Conservation (phyloP, 2,797 vertebrate species). For the Syngnathus acus region DNA sequence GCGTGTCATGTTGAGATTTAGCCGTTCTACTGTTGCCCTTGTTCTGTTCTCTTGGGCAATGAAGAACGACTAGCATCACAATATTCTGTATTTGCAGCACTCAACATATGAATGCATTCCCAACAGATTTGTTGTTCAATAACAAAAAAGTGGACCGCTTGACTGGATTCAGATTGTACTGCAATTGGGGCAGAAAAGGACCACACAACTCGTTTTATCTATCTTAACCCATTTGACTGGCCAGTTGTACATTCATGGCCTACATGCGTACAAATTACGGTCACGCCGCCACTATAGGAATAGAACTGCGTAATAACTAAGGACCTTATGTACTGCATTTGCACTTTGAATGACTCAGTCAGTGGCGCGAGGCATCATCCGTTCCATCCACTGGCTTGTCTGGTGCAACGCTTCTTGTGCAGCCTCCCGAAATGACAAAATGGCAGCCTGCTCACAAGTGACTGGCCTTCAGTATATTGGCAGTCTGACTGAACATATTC, state of each 20-base stretch:
- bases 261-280: neutral
- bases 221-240: neutral
- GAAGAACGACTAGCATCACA: neutral
- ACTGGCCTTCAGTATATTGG: constrained; percentile 2
- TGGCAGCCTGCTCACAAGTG: neutral
- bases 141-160: constrained; percentile 2
- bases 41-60: constrained; percentile 21
- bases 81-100: neutral
- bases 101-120: too few species aligned
- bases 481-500: neutral
- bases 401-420: neutral
- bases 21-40: constrained; percentile 1
- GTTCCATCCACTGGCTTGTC: neutral
- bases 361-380: neutral
- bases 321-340: neutral
- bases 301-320: neutral
- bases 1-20: neutral
- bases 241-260: neutral
- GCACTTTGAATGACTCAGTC: neutral
- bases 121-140: neutral
- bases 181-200: neutral
- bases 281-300: neutral
- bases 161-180: neutral
- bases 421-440: neutral
- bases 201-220: neutral